phyloP scores from a whole-genome alignment of 2,888 invertebrate species.

The Acronicta alni region DNA sequence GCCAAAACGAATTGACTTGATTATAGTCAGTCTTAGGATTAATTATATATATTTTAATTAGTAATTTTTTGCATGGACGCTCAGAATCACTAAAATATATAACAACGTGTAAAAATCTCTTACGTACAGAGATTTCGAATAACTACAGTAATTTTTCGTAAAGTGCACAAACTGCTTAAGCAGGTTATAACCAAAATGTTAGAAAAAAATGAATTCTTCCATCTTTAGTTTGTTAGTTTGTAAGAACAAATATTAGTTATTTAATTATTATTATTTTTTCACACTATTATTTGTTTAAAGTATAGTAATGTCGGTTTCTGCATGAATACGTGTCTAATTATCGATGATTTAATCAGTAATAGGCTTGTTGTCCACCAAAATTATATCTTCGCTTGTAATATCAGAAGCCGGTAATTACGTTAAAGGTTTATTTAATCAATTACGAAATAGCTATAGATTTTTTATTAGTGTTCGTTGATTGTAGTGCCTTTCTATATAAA shows the following conservation, averaged over 20 bases:
- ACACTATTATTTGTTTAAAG: conserved; percentile 55
- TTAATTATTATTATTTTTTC: conserved; percentile 61
- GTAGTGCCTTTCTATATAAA: conserved; percentile 75
- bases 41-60: conserved; percentile 42
- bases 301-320: conserved; percentile 50
- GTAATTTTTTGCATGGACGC: conserved; percentile 54
- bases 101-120: conserved; percentile 1
- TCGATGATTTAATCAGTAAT: conserved; percentile 24
- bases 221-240: conserved; percentile 75
- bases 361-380: conserved; percentile 36
- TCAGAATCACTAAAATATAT: conserved; percentile 34
- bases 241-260: conserved; percentile 69
- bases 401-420: conserved; percentile 50
- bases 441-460: conserved; percentile 56
- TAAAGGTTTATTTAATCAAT: conserved; percentile 55
- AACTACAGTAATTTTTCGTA: conserved; percentile 40
- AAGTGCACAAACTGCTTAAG: conserved; percentile 75
- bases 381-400: conserved; percentile 38
- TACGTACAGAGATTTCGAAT: conserved; percentile 7
- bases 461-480: conserved; percentile 58
- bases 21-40: conserved; percentile 59
- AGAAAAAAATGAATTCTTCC: conserved; percentile 74
- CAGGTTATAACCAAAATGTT: conserved; percentile 73
- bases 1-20: conserved; percentile 71
- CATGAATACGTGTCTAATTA: conserved; percentile 10